Conservation (phyloP, 2,797 vertebrate species). For the Galaxias olidus region DNA sequence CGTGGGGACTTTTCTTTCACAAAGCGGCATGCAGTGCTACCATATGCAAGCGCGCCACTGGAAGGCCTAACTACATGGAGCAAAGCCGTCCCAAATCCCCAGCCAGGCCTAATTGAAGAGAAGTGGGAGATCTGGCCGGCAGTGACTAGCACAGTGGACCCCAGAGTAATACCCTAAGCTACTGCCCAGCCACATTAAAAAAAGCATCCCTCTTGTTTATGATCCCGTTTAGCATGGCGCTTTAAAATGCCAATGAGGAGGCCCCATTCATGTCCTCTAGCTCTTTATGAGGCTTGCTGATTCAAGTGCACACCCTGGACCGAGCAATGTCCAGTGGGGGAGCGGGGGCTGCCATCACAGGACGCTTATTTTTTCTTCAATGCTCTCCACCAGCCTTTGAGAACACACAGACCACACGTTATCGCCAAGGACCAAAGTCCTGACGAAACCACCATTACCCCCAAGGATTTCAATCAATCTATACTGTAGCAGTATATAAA, state of each 20-base stretch:
- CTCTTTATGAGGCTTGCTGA: conserved; percentile 58
- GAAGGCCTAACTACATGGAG: conserved; percentile 21
- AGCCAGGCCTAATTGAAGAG: conserved; percentile 47
- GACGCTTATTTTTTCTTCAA: conserved; percentile 55
- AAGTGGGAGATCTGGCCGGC: too few species aligned
- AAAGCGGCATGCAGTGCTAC: not conserved
- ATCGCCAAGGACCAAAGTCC: conserved; percentile 28
- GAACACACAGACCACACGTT: not conserved
- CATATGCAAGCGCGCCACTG: not conserved
- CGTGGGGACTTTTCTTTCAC: not conserved
- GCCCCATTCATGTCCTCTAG: conserved; percentile 19
- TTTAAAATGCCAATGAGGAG: conserved; percentile 65
- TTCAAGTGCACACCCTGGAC: conserved; percentile 50
- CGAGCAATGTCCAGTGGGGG: conserved; percentile 20
- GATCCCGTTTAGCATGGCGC: conserved; percentile 34
- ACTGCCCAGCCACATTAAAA: conserved; percentile 49
- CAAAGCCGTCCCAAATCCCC: conserved; percentile 28
- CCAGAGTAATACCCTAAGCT: conserved; percentile 51
- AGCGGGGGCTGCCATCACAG: conserved; percentile 19
- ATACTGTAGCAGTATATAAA: conserved; percentile 4
- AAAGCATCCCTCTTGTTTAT: conserved; percentile 54
- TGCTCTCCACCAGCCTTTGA: conserved; percentile 41
- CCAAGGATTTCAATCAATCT: conserved; percentile 30
- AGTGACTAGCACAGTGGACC: conserved; percentile 38
- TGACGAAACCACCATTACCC: conserved; percentile 19